phyloP scores from a whole-genome alignment of 2,113 vertebrate species.

The Camelus bactrianus region DNA sequence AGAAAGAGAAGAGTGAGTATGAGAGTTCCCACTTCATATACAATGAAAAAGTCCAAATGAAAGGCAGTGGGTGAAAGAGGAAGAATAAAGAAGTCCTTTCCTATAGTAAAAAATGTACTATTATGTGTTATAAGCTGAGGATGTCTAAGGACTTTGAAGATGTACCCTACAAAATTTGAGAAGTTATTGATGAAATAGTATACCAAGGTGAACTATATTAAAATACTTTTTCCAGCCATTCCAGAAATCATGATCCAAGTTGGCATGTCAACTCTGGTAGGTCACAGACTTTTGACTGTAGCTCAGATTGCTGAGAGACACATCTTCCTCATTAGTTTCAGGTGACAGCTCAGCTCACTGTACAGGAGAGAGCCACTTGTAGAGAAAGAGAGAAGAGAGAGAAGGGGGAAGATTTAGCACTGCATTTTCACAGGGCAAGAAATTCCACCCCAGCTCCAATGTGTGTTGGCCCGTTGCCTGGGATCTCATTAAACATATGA shows the following conservation, averaged over 20 bases:
- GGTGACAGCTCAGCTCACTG: slow-evolving; percentile 90
- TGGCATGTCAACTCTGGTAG: slow-evolving; percentile 85
- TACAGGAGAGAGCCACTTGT: slow-evolving; percentile 87
- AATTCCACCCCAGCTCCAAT: slow-evolving; percentile 92
- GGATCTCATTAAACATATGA: slow-evolving; percentile 91
- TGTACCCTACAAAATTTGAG: slow-evolving; percentile 85
- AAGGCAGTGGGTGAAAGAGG: not conserved
- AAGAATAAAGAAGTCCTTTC: not conserved
- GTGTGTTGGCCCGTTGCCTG: slow-evolving; percentile 89
- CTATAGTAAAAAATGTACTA: slow-evolving; percentile 76
- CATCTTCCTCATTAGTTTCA: slow-evolving; percentile 90
- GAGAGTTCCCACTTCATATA: not conserved
- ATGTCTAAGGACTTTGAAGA: slow-evolving; percentile 83
- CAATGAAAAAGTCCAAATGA: not conserved
- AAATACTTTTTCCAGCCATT: slow-evolving; percentile 89
- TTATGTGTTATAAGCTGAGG: slow-evolving; percentile 81
- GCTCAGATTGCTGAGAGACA: slow-evolving; percentile 88
- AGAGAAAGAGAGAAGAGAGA: slow-evolving; percentile 86
- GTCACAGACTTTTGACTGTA: slow-evolving; percentile 88
- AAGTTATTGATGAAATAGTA: slow-evolving; percentile 88
- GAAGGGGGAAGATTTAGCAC: slow-evolving; percentile 89
- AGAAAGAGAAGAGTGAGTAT: not conserved
- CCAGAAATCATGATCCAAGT: slow-evolving; percentile 87
- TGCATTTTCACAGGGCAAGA: slow-evolving; percentile 92
- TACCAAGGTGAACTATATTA: slow-evolving; percentile 88